These are phyloP conservation scores for Lepidocolaptes lacrymiger DNA, from an alignment of 2,797 vertebrate species.

Conservation along the genomic window DNA sequence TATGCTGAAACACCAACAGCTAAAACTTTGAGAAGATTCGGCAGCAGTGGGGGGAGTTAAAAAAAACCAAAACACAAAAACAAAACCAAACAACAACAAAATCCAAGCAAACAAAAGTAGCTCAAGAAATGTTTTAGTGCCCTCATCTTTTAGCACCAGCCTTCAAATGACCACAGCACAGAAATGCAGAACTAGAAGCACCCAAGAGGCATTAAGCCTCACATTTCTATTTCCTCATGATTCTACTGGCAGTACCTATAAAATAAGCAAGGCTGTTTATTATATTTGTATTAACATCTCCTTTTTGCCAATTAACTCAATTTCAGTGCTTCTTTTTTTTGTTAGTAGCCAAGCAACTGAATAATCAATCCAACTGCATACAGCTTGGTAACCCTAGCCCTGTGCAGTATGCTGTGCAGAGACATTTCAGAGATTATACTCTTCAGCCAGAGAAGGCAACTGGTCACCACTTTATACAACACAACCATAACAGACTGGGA, in stretches of 20 bases:
- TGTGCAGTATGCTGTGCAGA: rapidly evolving
- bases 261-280: not conserved
- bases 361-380: not conserved
- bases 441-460: not conserved
- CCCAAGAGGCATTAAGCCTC: not conserved
- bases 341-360: not conserved
- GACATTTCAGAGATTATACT: not conserved
- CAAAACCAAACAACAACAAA: too few species aligned
- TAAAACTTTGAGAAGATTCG: not conserved
- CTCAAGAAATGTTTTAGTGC: not conserved
- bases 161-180: not conserved
- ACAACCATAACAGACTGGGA: not conserved
- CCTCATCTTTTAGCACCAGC: not conserved
- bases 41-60: not conserved
- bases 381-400: not conserved
- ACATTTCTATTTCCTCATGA: not conserved
- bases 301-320: not conserved
- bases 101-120: not conserved
- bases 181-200: not conserved
- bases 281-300: not conserved
- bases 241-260: not conserved
- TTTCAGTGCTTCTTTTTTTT: not conserved
- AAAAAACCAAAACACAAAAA: not conserved
- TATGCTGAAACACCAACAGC: not conserved
- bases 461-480: not conserved